These are phyloP conservation scores for Tinamus guttatus DNA, from an alignment of 2,113 vertebrate genomes.

Conservation along the genomic window DNA sequence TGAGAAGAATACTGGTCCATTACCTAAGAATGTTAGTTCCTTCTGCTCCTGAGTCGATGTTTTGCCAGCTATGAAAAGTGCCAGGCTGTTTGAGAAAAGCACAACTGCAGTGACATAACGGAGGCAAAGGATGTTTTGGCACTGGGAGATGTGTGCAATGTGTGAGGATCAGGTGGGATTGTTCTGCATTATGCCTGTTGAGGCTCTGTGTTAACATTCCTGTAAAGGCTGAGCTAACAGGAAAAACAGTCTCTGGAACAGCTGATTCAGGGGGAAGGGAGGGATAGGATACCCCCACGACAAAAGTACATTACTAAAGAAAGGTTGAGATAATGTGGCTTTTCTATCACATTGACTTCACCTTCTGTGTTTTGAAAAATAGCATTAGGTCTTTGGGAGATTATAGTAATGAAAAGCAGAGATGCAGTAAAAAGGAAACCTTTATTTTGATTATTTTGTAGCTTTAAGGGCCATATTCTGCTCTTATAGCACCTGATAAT, in stretches of 20 bases:
- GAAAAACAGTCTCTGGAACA: slow-evolving; percentile 49
- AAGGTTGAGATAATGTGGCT: slow-evolving; percentile 6
- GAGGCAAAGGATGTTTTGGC: slow-evolving; percentile 50
- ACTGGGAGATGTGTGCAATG: slow-evolving; percentile 74
- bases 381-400: slow-evolving; percentile 47
- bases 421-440: slow-evolving; percentile 36
- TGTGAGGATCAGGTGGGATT: slow-evolving; percentile 60
- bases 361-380: slow-evolving; percentile 58
- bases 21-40: slow-evolving; percentile 54
- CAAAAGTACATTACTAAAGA: slow-evolving; percentile 37
- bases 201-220: slow-evolving; percentile 63
- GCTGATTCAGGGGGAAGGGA: slow-evolving; percentile 25
- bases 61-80: slow-evolving; percentile 73
- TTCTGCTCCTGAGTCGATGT: slow-evolving; percentile 64
- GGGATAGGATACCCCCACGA: slow-evolving; percentile 33
- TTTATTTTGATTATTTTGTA: slow-evolving; percentile 32
- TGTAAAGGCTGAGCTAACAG: slow-evolving; percentile 41
- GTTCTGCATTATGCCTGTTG: slow-evolving; percentile 32
- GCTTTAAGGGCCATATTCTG: slow-evolving; percentile 60
- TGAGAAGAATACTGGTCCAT: slow-evolving; percentile 75
- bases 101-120: slow-evolving; percentile 62
- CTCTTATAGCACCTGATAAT: slow-evolving; percentile 58
- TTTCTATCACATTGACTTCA: slow-evolving; percentile 8
- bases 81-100: slow-evolving; percentile 77
- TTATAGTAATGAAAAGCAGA: slow-evolving; percentile 40